Evolutionary conservation across 64 coral and sea anemone genomes (phyloP).

Genomic region (Montipora cactus): DNA sequence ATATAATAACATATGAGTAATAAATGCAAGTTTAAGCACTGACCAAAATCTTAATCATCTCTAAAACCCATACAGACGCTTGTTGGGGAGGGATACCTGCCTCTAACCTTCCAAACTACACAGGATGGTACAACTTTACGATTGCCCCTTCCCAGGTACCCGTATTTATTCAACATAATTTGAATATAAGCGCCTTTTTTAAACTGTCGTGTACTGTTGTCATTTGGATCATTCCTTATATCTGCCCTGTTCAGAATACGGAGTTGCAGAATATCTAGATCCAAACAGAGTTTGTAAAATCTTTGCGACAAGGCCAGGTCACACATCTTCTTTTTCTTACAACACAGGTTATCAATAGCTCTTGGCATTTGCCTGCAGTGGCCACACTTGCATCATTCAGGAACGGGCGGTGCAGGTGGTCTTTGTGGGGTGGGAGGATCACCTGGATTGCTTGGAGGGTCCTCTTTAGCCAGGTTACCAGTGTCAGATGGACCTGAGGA

Average conservation of each 20-base stretch:
- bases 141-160: not conserved
- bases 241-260: not conserved
- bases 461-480: too few relatives aligned
- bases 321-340: not conserved
- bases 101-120: not conserved
- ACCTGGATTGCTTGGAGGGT: too few relatives aligned
- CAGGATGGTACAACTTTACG: slow-evolving; percentile 1
- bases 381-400: too few relatives aligned
- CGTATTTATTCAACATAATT: not conserved
- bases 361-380: too few relatives aligned
- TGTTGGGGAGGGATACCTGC: not conserved
- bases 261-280: not conserved
- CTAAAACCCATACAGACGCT: too few relatives aligned
- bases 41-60: too few relatives aligned
- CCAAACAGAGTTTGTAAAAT: not conserved
- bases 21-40: too few relatives aligned
- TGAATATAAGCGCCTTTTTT: not conserved
- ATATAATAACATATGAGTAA: too few relatives aligned
- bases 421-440: too few relatives aligned
- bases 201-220: not conserved
- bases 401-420: too few relatives aligned
- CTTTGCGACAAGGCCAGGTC: not conserved
- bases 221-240: not conserved
- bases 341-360: too few relatives aligned
- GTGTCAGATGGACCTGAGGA: too few relatives aligned